Evolutionary conservation across 2,113 vertebrate species (phyloP), one percentile per base, ranked within the genome.

Genomic region (Platanista minor): DNA sequence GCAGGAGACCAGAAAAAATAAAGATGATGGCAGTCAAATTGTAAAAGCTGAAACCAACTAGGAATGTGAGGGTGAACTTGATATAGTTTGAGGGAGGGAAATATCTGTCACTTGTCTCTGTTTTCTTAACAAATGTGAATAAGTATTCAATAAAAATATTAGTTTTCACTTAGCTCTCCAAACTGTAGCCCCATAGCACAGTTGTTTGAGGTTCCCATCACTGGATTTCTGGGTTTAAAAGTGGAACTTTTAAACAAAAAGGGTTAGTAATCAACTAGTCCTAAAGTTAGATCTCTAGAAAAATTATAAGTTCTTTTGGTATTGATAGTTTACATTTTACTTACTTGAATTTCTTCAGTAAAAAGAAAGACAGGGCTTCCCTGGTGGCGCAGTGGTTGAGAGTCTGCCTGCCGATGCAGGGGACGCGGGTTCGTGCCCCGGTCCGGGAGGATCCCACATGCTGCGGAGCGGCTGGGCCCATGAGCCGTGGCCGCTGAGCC

Each of bases 1-100:
- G 86, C 96, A 95, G 88, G 96, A 94, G 93, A 97, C 93, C 90
- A 95, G 95, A 91, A 94, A 93, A 93, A 92, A 82, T 87, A 71
- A 95, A 91, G 67, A 90, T 43, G 93, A 93, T 91, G 3, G 62
- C 80, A 97, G 96, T 98, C 95, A 96, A 86, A 93, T n/a, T 64
- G 93, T 64, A 96, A 93, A 96, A 93, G 83, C 92, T 81, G 67
- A 96, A 97, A 95, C 86, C 90, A 96, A 31, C n/a, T 25, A 94
- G 89, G 92, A 91, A 90, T 78, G 39, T 23, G 31, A 95, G 64
- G 54, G 27, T 94, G 27, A 86, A 97, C 71, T 27, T 87, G 92
- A 87, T 93, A 89, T 11, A 66, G 67, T 92, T 93, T 95, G 86
- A 90, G 96, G 87, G 87, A 95, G 57, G 59, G 54, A 94, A 95